Evolutionary conservation across 2,797 vertebrate genomes (phyloP).

Genomic region (Dermochelys coriacea): DNA sequence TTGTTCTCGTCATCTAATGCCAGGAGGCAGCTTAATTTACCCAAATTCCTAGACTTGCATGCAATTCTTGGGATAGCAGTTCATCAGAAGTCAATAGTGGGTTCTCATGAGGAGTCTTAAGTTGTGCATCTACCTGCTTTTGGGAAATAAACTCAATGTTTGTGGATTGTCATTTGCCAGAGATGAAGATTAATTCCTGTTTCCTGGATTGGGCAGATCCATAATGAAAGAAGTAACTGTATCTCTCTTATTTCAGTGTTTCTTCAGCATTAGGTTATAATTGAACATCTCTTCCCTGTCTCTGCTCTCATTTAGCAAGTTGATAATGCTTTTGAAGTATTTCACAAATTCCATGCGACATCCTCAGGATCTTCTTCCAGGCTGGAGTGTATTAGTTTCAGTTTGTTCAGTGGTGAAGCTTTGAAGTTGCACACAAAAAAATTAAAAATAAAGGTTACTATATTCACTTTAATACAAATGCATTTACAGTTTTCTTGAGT

Average conservation of each 20-base stretch:
- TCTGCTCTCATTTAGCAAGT: slow-evolving; percentile 90
- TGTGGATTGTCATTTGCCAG: neutral
- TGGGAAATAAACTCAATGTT: neutral
- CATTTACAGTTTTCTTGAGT: neutral
- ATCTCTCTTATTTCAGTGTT: neutral
- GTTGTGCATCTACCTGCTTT: neutral
- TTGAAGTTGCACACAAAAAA: slow-evolving; percentile 39
- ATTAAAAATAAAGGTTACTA: neutral
- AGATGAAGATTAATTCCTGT: neutral
- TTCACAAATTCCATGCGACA: slow-evolving; percentile 88
- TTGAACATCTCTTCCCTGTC: slow-evolving; percentile 96
- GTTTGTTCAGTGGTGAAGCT: slow-evolving; percentile 89
- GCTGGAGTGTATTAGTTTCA: slow-evolving; percentile 91
- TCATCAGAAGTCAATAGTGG: neutral
- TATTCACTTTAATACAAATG: slow-evolving; percentile 9
- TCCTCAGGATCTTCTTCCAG: slow-evolving; percentile 96
- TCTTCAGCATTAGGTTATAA: slow-evolving; percentile 85
- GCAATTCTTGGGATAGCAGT: neutral
- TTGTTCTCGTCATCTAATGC: neutral
- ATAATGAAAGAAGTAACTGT: neutral
- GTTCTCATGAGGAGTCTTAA: neutral
- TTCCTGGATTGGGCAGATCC: neutral
- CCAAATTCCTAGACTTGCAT: neutral
- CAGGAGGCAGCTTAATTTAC: neutral
- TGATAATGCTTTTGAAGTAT: slow-evolving; percentile 89